A percentile compares a stretch with the other conserved stretches of the same genome.
Conservation (phyloP, 1,140 invertebrate species). For the Cepaea nemoralis region DNA sequence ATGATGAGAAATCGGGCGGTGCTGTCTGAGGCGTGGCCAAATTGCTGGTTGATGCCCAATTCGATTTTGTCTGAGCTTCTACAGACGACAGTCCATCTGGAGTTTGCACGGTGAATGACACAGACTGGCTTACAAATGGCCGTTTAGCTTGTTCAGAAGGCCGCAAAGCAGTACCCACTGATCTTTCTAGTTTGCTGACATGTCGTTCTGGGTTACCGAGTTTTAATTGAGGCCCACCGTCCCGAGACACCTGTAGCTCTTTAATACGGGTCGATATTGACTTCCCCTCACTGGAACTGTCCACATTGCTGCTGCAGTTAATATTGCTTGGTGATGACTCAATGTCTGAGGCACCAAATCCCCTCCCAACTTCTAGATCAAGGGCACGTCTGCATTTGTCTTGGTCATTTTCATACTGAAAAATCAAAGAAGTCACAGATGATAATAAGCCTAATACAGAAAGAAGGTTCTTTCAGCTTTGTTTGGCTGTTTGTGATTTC, state of each 20-base stretch:
- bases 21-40: conserved; percentile 28
- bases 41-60: not conserved
- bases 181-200: conserved; percentile 33
- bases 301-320: not conserved
- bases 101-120: conserved; percentile 14
- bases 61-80: not conserved
- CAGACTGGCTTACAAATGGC: conserved; percentile 21
- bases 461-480: no score
- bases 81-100: not conserved
- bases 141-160: not conserved
- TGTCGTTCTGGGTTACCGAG: conserved; percentile 6
- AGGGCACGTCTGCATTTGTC: conserved; percentile 30
- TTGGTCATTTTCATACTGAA: conserved; percentile 32
- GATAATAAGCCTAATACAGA: no score
- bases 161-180: not conserved
- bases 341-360: not conserved
- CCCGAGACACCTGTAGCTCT: conserved; percentile 26
- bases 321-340: not conserved
- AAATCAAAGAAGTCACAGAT: not conserved
- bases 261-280: conserved; percentile 8
- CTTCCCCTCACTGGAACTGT: conserved; percentile 6
- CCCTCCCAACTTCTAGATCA: not conserved
- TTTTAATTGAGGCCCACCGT: not conserved
- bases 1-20: conserved; percentile 30
- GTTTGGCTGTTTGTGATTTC: no score